Base-by-base conservation (phyloP, 1,140 invertebrate species). In the Hylyphantes graminicola region DNA sequence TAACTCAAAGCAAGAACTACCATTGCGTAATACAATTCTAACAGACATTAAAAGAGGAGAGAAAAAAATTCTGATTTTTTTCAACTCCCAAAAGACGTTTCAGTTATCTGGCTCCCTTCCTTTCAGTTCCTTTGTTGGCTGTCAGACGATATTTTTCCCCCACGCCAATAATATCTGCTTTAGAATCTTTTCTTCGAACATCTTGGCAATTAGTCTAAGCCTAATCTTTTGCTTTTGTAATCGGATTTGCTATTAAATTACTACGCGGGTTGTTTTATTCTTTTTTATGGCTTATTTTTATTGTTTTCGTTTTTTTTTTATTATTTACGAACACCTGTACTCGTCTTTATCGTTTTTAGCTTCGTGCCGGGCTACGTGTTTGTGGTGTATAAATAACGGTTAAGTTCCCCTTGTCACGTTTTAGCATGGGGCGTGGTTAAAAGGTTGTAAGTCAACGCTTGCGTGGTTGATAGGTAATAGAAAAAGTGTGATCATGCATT, bases 221-320 rank as follows among this genome's bases (percentile, higher is more conserved):
- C 73, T 81, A 81, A 81, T 81, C 78, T 81, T 55, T 81, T 63
- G 67, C 77, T 51, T 78, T 61, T 81, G 78, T 81, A 81, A 81
- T 81, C 78, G 78, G 78, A 81, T 81, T 72, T 81, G 67, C 48
- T 81, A 81, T 81, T 81, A 81, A 81, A 81, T 81, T 81, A 81
- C 78, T 81, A 63, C 55, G 73, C 57, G 55, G 10, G 48, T 79
- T 63, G 61, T 64, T 50, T 73, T 19, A 13, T 55, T 53, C n/a
- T 55, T 12, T n/a, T 10, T 65, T 78, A 35, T 54, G 55, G 35
- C 50, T n/a, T 15, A 7, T 5, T 70, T 61, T 81, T 48, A 63
- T 81, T 81, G 61, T 48, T 81, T 54, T 59, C 67, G 17, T 19
- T 80, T 50, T n/a, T 61, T 64, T 76, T 63, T 61, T 35, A 50